A percentile compares a stretch with the other conserved stretches of the same genome.
Conservation (phyloP, 2,113 vertebrate genomes). For the human (Homo sapiens) region DNA sequence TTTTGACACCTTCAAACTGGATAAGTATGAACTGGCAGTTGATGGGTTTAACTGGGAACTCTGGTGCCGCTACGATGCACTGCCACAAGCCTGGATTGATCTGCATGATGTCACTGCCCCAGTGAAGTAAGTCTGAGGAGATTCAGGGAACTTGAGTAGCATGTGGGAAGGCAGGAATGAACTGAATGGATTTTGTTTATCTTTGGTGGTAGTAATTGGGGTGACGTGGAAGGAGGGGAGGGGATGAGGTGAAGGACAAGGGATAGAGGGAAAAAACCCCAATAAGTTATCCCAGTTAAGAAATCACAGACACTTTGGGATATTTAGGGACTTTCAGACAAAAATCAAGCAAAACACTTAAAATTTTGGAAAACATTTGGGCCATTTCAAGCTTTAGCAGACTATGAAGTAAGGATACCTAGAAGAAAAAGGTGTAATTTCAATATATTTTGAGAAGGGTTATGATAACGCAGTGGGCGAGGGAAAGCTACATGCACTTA, state of each 20-base stretch:
- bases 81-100: constrained; percentile 49
- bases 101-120: constrained; percentile 70
- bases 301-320: neutral
- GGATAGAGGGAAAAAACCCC: neutral
- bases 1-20: constrained; percentile 72
- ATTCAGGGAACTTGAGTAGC: neutral
- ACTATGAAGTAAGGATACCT: neutral
- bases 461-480: neutral
- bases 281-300: neutral
- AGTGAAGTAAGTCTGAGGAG: constrained; percentile 52
- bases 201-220: neutral
- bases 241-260: neutral
- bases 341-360: neutral
- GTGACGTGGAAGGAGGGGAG: neutral
- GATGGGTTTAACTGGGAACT: constrained; percentile 77
- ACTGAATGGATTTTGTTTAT: neutral
- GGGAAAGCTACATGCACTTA: neutral
- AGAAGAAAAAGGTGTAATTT: neutral
- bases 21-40: constrained; percentile 22
- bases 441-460: neutral
- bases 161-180: neutral
- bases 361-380: neutral
- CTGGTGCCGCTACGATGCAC: constrained; percentile 67
- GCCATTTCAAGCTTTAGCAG: neutral
- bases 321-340: neutral